A percentile compares a stretch with the other conserved stretches of the same genome.
These are phyloP conservation scores for Phaenicophaeus curvirostris DNA, from an alignment of 2,797 vertebrate species.

Conservation along the genomic window DNA sequence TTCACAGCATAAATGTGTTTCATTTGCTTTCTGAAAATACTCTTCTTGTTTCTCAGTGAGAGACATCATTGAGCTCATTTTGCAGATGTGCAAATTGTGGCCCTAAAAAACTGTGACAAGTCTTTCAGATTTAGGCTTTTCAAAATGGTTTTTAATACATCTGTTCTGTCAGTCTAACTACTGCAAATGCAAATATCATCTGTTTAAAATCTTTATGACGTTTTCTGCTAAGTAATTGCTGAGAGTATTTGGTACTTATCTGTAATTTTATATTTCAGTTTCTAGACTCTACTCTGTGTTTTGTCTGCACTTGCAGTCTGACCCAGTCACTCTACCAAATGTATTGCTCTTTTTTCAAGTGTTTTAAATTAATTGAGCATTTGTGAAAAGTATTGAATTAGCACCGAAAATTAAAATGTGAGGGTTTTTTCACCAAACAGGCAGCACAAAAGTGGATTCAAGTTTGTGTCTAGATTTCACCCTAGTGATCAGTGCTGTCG, in stretches of 20 bases:
- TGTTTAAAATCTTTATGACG: not conserved
- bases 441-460: not conserved
- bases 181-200: slow-evolving; percentile 35
- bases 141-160: slow-evolving; percentile 4
- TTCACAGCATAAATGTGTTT: not conserved
- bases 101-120: slow-evolving; percentile 28
- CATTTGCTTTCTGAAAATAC: not conserved
- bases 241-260: slow-evolving; percentile 44
- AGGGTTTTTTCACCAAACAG: not conserved
- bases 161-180: slow-evolving; percentile 52
- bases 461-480: not conserved
- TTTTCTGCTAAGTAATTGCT: slow-evolving; percentile 39
- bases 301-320: slow-evolving; percentile 2
- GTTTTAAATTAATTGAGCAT: not conserved
- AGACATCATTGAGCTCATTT: not conserved
- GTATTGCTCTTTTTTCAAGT: not conserved
- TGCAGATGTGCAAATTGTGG: not conserved
- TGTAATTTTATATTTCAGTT: slow-evolving; percentile 41
- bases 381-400: not conserved
- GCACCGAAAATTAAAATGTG: not conserved
- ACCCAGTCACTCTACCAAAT: slow-evolving; percentile 5
- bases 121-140: slow-evolving; percentile 4
- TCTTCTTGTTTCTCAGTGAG: not conserved
- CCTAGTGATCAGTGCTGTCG: not conserved
- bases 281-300: not conserved